phyloP scores from a whole-genome alignment of 2,113 vertebrate genomes.

The Stomatorhinus ivindoensis region DNA sequence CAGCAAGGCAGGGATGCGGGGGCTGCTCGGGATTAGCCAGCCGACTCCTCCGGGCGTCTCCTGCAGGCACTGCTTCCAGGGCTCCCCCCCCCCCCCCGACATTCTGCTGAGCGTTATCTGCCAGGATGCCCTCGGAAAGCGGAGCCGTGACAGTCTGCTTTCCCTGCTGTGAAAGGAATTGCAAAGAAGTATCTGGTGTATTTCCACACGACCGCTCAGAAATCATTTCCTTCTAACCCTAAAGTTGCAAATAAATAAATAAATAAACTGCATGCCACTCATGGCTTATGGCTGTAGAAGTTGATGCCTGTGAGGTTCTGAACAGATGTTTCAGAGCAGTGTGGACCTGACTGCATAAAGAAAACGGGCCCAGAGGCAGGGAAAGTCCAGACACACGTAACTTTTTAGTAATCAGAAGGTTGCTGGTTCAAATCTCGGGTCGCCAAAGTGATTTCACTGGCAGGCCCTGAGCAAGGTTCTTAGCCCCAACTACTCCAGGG shows the following conservation, averaged over 20 bases:
- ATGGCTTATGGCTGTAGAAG: background rate
- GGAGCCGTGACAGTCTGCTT: background rate
- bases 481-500: background rate
- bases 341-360: background rate
- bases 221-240: background rate
- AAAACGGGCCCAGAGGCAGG: background rate
- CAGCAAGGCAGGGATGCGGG: background rate
- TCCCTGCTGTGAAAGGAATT: background rate
- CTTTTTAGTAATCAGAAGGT: background rate
- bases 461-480: background rate
- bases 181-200: background rate
- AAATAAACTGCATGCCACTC: background rate
- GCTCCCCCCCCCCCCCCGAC: background rate
- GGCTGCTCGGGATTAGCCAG: background rate
- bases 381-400: background rate
- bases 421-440: background rate
- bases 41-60: background rate
- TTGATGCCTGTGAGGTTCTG: background rate
- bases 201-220: background rate
- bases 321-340: background rate
- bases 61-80: background rate
- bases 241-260: background rate
- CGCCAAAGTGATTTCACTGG: background rate
- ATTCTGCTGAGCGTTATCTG: background rate
- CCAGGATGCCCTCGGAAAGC: background rate